A percentile compares a stretch with the other conserved stretches of the same genome.
Conservation (phyloP, 2,113 vertebrate species). For the Phainopepla nitens region DNA sequence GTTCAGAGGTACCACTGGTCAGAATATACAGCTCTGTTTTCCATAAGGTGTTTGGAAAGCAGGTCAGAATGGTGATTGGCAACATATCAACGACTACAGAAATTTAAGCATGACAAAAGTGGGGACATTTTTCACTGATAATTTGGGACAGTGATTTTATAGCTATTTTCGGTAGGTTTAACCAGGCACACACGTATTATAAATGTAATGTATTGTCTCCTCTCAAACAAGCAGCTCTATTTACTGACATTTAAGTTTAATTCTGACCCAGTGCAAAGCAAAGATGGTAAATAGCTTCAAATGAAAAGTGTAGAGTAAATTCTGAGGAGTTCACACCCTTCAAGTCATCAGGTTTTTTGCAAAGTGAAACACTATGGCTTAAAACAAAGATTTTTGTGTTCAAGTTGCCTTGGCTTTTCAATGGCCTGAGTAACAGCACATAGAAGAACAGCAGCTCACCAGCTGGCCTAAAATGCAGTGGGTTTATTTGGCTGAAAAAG, state of each 20-base stretch:
- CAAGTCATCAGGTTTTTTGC: background rate
- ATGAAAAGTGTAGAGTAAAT: background rate
- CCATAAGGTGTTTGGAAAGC: background rate
- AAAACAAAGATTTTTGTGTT: background rate
- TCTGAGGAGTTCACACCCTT: background rate
- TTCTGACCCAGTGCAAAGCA: background rate
- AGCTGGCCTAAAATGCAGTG: background rate
- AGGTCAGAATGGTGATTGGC: background rate
- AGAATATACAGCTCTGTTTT: background rate
- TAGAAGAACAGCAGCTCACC: background rate
- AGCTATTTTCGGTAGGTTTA: background rate
- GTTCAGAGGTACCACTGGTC: background rate
- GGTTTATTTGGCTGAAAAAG: background rate
- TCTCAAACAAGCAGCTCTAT: background rate
- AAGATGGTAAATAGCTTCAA: background rate
- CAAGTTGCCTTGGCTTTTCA: background rate
- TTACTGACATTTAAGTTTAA: background rate
- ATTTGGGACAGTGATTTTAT: background rate
- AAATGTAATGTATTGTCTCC: background rate
- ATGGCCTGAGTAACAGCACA: background rate
- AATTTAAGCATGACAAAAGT: background rate
- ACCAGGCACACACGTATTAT: rapidly evolving
- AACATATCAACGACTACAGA: background rate
- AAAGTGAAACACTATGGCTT: background rate
- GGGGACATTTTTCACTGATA: background rate